These are phyloP conservation scores for Sphyrna mokarran DNA, from an alignment of 2,113 vertebrate species.

Conservation along the genomic window DNA sequence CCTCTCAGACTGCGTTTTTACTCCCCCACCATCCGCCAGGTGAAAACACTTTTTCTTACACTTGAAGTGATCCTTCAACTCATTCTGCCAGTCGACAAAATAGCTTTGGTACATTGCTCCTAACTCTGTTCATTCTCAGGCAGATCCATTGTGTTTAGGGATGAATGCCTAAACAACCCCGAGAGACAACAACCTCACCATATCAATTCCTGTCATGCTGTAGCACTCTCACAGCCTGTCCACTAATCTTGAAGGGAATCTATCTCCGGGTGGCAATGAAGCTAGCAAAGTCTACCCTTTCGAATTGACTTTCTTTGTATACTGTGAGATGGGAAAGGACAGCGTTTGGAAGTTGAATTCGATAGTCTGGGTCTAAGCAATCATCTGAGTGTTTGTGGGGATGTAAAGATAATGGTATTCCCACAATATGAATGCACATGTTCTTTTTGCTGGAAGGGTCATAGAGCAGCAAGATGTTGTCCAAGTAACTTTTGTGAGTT, in stretches of 20 bases:
- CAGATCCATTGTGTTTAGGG: neutral
- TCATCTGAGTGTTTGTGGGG: neutral
- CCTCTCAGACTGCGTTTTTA: no score
- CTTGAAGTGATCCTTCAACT: neutral
- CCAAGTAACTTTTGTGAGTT: neutral
- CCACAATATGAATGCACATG: neutral
- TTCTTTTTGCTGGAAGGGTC: neutral
- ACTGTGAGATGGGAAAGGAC: neutral
- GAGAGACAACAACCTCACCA: neutral
- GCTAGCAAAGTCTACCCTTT: neutral
- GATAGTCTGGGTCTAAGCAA: neutral
- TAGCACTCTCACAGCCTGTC: neutral
- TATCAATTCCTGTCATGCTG: neutral
- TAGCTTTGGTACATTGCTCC: neutral
- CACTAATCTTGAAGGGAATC: neutral
- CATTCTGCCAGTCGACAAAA: neutral
- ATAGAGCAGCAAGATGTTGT: neutral
- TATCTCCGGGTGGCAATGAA: neutral
- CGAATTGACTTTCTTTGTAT: neutral
- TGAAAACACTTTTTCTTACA: neutral
- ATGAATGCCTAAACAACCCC: neutral
- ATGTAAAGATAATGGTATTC: neutral
- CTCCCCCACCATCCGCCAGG: no score
- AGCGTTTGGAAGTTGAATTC: neutral
- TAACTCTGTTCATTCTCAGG: neutral